phyloP scores from a whole-genome alignment of 2,113 vertebrate genomes.

The Rhadina sibilatrix region DNA sequence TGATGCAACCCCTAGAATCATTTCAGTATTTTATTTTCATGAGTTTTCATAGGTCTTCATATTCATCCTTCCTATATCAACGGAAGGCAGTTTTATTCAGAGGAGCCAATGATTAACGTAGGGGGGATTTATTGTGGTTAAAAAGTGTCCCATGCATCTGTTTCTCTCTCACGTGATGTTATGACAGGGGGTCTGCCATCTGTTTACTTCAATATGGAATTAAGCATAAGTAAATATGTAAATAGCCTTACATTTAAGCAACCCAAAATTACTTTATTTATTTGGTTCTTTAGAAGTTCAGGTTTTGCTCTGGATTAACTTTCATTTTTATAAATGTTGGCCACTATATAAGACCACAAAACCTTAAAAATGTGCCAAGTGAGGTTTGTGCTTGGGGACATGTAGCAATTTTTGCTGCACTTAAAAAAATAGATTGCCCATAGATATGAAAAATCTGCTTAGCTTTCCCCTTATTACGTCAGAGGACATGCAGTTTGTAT shows the following conservation, averaged over 20 bases:
- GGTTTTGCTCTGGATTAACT: background rate
- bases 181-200: slow-evolving; percentile 27
- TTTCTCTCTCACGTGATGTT: background rate
- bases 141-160: background rate
- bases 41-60: background rate
- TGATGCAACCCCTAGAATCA: background rate
- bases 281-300: background rate
- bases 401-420: background rate
- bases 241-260: background rate
- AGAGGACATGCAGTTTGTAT: background rate
- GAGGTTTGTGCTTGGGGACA: background rate
- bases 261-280: background rate
- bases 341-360: background rate
- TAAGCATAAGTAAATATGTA: background rate
- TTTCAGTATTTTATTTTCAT: background rate
- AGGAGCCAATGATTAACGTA: background rate
- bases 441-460: background rate
- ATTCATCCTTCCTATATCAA: background rate
- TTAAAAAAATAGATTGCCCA: background rate
- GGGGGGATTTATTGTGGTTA: background rate
- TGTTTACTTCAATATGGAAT: background rate
- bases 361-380: background rate
- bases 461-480: background rate
- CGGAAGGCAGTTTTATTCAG: background rate
- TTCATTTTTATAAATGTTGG: background rate